Evolutionary conservation across 2,888 invertebrate species (phyloP), one percentile per base, ranked within the genome.

Genomic region (Trypoxylon attenuatum): DNA sequence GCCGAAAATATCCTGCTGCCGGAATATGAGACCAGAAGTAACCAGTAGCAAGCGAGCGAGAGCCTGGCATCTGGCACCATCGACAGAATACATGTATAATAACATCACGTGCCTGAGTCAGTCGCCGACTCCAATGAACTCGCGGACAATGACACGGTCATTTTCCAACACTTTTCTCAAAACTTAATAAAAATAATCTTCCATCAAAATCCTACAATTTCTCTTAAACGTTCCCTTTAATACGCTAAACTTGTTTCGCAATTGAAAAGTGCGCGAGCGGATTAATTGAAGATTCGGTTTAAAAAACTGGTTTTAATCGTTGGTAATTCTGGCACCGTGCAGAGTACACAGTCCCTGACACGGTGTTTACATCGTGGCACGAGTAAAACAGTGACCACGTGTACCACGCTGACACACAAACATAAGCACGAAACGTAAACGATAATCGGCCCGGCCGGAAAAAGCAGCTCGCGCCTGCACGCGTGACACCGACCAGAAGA

Each of bases 11-110:
- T 69, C 80, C 70, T 57, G 64, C 51, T 61, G 62, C 54, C 50
- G 75, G 77, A 78, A 81, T 77, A 82, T 68, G 80, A 82, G 77
- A 80, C 77, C 78, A 82, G 79, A 81, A 82, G 82, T 82, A 81
- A 78, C 77, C 61, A 70, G 70, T 57, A 65, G 71, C 72, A 73
- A 23, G 61, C 63, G 71, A 33, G 13, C n/a, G 33, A 13, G n/a
- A 10, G 62, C 52, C 52, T 76, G 81, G 82, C 83, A 84, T 84
- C 83, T 83, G 84, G 81, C 61, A 60, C 62, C 62, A 64, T 69
- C 72, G 67, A 73, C 76, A 77, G 82, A 82, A 33, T 33, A 13
- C 13, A n/a, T n/a, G 82, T 79, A 78, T 80, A 81, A 82, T 76
- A 82, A 80, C 81, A 82, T 77, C 77, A 75, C 73, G 82, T 78